Conservation (phyloP, 2,113 vertebrate genomes). For the Thamnaconus septentrionalis region DNA sequence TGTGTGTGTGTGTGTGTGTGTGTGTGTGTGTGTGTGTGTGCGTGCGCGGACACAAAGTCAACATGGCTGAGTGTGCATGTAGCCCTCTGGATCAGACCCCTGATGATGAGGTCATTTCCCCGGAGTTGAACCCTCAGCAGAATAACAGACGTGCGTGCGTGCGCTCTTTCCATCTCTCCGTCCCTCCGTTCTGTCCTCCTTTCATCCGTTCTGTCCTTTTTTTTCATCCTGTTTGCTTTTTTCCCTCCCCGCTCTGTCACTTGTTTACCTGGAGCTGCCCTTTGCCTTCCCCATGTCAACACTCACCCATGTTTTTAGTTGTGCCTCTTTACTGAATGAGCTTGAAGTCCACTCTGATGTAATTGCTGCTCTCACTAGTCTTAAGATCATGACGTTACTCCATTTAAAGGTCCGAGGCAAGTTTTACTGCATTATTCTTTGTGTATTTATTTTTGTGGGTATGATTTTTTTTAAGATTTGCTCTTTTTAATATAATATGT, state of each 20-base stretch:
- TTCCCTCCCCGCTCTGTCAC: conserved; percentile 40
- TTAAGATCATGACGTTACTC: no score
- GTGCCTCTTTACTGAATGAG: neutral
- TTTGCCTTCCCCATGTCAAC: conserved; percentile 63
- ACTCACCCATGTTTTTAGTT: conserved; percentile 20
- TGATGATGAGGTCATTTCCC: conserved; percentile 89
- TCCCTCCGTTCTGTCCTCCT: conserved; percentile 27
- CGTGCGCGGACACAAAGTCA: conserved; percentile 73
- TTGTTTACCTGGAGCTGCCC: conserved; percentile 60
- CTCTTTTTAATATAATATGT: no score
- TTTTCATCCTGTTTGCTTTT: conserved; percentile 24
- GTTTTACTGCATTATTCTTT: no score
- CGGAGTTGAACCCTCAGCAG: conserved; percentile 82
- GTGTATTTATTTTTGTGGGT: no score
- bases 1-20: conserved; percentile 16
- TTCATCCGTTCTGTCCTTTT: conserved; percentile 24
- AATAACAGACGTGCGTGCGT: conserved; percentile 69
- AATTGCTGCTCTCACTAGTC: no score
- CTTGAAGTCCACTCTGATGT: no score
- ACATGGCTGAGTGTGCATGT: conserved; percentile 76
- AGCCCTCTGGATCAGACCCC: conserved; percentile 73
- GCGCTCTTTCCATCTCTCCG: conserved; percentile 30
- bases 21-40: conserved; percentile 21
- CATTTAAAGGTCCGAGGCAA: no score
- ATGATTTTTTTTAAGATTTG: no score